Evolutionary conservation across 2,113 vertebrate genomes (phyloP).

Genomic region (Podarcis raffonei): DNA sequence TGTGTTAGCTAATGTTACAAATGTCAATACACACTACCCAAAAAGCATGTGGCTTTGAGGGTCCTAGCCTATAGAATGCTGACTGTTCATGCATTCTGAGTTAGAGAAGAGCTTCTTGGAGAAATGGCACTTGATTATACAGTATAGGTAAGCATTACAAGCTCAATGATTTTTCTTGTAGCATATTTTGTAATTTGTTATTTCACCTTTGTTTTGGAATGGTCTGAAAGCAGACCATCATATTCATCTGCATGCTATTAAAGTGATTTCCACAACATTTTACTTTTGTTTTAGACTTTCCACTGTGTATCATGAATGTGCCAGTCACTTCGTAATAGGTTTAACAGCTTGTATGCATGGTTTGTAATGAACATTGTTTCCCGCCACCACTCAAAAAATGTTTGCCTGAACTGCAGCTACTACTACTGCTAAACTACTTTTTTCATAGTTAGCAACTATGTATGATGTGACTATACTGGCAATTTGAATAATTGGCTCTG

Average conservation of each 20-base stretch:
- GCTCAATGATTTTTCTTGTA: conserved; percentile 40
- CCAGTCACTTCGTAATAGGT: background rate
- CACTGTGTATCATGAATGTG: background rate
- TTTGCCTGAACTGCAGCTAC: background rate
- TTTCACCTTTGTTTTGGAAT: conserved; percentile 15
- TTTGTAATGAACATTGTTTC: conserved; percentile 11
- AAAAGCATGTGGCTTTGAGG: background rate
- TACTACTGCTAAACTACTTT: background rate
- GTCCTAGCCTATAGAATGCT: background rate
- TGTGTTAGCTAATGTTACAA: background rate
- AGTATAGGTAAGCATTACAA: background rate
- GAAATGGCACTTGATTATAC: background rate
- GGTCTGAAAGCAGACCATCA: conserved; percentile 32
- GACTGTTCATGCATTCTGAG: background rate
- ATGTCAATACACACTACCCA: background rate
- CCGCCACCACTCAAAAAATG: background rate
- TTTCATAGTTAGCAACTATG: background rate
- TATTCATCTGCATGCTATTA: conserved; percentile 51
- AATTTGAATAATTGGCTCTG: background rate
- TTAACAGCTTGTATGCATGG: background rate
- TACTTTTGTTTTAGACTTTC: conserved; percentile 26
- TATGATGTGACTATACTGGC: background rate
- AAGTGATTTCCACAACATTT: conserved; percentile 46
- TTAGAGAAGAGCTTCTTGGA: background rate
- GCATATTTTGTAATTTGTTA: conserved; percentile 49